Conservation (phyloP, 2,113 vertebrate species). For the Myodes glareolus region DNA sequence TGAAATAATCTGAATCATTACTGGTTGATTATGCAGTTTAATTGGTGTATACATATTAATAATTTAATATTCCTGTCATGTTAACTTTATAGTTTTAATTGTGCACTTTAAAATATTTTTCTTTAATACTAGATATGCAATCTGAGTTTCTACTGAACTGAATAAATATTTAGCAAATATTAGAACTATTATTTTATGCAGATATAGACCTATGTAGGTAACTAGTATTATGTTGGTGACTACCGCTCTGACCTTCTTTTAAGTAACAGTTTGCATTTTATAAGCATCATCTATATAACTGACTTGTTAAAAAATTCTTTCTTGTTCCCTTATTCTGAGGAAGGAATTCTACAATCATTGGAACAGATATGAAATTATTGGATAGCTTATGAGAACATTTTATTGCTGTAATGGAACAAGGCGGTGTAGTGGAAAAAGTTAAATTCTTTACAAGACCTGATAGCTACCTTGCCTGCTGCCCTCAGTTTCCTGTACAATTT, state of each 20-base stretch:
- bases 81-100: not conserved
- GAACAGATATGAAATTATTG: not conserved
- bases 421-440: not conserved
- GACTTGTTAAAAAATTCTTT: not conserved
- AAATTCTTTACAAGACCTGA: not conserved
- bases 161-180: constrained; percentile 40
- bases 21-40: not conserved
- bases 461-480: not conserved
- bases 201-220: not conserved
- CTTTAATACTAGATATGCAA: not conserved
- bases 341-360: not conserved
- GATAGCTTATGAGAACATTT: not conserved
- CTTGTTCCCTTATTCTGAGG: not conserved
- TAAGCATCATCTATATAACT: not conserved
- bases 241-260: not conserved
- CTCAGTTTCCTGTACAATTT: not conserved
- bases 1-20: not conserved
- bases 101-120: constrained; percentile 6
- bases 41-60: not conserved
- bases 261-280: not conserved
- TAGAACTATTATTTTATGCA: not conserved
- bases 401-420: not conserved
- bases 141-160: not conserved
- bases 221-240: not conserved
- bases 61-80: constrained; percentile 25